These are phyloP conservation scores for Crenuchus spilurus DNA, from an alignment of 2,797 vertebrate genomes.

Conservation along the genomic window DNA sequence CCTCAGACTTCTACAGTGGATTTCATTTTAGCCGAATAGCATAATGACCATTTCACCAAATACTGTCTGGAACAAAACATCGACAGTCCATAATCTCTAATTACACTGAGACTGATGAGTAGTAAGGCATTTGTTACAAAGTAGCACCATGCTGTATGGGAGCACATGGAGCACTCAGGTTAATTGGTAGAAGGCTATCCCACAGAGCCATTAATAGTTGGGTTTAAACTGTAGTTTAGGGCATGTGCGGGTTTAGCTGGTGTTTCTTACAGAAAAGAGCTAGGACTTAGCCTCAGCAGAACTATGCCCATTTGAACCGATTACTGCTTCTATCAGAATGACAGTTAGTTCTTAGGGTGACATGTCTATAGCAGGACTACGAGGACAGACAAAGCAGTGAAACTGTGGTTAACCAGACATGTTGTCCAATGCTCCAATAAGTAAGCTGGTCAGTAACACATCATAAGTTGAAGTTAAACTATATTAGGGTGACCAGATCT, in stretches of 20 bases:
- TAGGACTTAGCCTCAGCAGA: constrained; percentile 13
- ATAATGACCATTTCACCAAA: background rate
- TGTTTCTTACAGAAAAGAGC: background rate
- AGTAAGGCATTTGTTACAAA: background rate
- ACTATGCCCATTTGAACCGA: background rate
- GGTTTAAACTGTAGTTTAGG: constrained; percentile 4
- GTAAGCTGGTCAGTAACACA: background rate
- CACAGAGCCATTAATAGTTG: background rate
- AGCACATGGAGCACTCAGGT: background rate
- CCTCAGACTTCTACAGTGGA: background rate
- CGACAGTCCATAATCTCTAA: constrained; percentile 4
- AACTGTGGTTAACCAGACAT: background rate
- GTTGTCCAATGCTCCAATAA: background rate
- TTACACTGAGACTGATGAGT: background rate
- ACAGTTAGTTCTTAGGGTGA: constrained; percentile 13
- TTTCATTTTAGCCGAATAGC: background rate
- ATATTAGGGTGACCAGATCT: no score
- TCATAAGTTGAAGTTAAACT: background rate
- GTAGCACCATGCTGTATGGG: background rate
- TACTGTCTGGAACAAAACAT: background rate
- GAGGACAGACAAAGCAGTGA: background rate
- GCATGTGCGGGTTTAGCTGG: background rate
- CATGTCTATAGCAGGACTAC: background rate
- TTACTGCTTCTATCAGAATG: constrained; percentile 2
- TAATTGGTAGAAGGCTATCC: constrained; percentile 1